Evolutionary conservation across 2,797 vertebrate species (phyloP), one percentile per base, ranked within the genome.

Genomic region (Alcedo quadribrachys): DNA sequence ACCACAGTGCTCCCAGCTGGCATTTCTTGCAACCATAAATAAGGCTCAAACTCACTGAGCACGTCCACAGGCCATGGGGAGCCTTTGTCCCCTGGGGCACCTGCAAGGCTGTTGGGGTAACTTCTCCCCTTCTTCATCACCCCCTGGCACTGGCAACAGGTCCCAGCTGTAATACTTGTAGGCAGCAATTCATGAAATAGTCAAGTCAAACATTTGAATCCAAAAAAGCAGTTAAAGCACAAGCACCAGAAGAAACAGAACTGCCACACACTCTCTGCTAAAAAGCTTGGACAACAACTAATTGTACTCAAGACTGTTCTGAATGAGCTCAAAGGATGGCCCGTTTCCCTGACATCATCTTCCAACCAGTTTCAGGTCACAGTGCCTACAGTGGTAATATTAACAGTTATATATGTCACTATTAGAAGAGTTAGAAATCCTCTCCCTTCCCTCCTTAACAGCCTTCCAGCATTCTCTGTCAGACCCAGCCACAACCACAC

Each of bases 401-500:
- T 28, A 78, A 15, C 50, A 48, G 28, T 63, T 55, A 1, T 22
- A 63, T n/a, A 30, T 63, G 21, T 24, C 51, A 45, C 27, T 80
- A 45, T n/a, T 20, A 67, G 27, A 63, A 69, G 33, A 71, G 13
- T 8, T 7, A 78, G 12, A 32, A 91, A 76, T 22, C 19, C 6
- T 53, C 19, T 69, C 15, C 6, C 5, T 24, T 84, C 16, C 20
- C 33, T 84, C 28, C 50, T 63, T 43, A 35, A 12, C 40, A 81
- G 30, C 33, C 62, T 68, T 50, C 8, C 32, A 60, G 55, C 25
- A n/a, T 58, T 51, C 68, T 77, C 33, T 67, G 18, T 48, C 86
- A 51, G 51, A 24, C 24, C 0, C 0, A 65, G 30, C 69, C 46
- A 51, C 30, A 45, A 18, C 0, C 0, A 60, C 15, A 27, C 42